phyloP scores from a whole-genome alignment of 37 sponge, comb jelly and placozoan species.

The Geodia barretti region DNA sequence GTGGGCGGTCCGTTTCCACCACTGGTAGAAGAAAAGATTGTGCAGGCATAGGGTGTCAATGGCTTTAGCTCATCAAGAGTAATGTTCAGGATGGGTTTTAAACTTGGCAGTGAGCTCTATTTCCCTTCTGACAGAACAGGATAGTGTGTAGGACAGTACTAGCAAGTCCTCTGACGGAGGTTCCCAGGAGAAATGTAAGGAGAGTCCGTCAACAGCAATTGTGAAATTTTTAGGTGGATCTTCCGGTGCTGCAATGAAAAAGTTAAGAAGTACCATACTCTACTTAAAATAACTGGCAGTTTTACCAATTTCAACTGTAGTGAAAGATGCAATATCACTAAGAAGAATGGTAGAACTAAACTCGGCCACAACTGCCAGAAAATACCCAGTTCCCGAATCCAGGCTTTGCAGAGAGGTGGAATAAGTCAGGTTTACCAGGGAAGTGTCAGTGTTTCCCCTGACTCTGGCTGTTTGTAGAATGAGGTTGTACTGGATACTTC shows the following conservation, averaged over 20 bases:
- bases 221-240: conserved; percentile 15
- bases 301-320: neutral
- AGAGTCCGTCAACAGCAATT: neutral
- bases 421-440: too few species aligned
- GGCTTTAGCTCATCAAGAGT: neutral
- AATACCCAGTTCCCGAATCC: too few species aligned
- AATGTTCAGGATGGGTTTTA: neutral
- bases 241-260: conserved; percentile 4
- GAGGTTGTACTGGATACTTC: neutral
- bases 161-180: neutral
- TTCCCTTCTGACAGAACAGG: neutral
- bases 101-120: neutral
- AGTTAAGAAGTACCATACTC: too few species aligned
- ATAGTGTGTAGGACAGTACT: conserved; percentile 19
- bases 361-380: neutral
- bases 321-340: neutral
- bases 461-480: too few species aligned
- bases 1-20: neutral
- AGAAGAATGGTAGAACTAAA: neutral
- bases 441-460: too few species aligned
- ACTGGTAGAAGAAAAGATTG: neutral
- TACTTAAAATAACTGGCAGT: too few species aligned
- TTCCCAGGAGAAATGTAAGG: conserved; percentile 7
- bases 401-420: too few species aligned
- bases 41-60: neutral